A percentile compares a stretch with the other conserved stretches of the same genome.
Conservation (phyloP, 1,140 invertebrate species). For the Pararge aegeria region DNA sequence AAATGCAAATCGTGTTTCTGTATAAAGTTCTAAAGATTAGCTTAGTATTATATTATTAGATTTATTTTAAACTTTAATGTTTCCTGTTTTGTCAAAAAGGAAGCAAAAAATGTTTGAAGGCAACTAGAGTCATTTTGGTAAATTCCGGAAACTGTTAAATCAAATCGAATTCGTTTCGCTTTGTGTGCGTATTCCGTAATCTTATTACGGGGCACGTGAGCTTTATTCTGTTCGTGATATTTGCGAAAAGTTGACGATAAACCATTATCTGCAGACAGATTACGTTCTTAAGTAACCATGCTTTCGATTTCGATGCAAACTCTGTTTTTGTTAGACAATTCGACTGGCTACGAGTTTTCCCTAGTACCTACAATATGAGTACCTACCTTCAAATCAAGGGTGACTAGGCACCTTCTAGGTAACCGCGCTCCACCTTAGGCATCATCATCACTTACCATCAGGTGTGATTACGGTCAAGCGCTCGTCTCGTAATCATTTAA, state of each 20-base stretch:
- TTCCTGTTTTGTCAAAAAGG: conserved; percentile 46
- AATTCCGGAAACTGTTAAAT: conserved; percentile 64
- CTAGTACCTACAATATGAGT: too few relatives aligned
- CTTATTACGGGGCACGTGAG: conserved; percentile 64
- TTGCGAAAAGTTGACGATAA: conserved; percentile 54
- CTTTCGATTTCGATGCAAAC: too few relatives aligned
- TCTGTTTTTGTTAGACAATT: too few relatives aligned
- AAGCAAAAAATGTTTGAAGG: conserved; percentile 29
- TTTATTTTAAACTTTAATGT: conserved; percentile 43
- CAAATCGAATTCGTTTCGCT: conserved; percentile 44
- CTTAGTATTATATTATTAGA: conserved; percentile 33
- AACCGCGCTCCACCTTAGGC: too few relatives aligned
- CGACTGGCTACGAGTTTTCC: too few relatives aligned
- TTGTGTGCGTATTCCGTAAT: conserved; percentile 51
- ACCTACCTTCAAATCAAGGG: too few relatives aligned
- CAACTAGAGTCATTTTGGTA: conserved; percentile 33
- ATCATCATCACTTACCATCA: too few relatives aligned
- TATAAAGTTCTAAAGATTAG: conserved; percentile 41
- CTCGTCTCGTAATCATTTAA: too few relatives aligned
- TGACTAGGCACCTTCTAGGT: too few relatives aligned
- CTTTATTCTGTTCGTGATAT: conserved; percentile 64
- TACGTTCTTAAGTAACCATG: conserved; percentile 3
- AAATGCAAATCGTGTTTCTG: conserved; percentile 35
- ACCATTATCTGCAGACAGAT: conserved; percentile 23
- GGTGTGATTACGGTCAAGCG: too few relatives aligned